Evolutionary conservation across 2,888 invertebrate genomes (phyloP).

Genomic region (Camponotus fellah): DNA sequence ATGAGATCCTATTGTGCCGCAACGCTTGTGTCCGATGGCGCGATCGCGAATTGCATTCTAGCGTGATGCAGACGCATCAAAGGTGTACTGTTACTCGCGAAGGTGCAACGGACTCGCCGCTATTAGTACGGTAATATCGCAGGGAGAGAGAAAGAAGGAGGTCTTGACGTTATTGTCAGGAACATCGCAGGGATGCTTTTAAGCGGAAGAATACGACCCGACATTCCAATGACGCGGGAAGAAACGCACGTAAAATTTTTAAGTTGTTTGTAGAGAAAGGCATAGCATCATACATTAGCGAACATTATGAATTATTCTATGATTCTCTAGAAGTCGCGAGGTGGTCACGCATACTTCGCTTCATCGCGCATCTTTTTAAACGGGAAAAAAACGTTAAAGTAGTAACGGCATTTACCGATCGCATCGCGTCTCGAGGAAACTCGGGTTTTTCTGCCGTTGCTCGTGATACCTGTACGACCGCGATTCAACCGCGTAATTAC

Average conservation of each 20-base stretch:
- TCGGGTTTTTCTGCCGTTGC: constrained; percentile 45
- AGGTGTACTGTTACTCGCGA: constrained; percentile 52
- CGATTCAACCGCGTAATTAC: constrained; percentile 56
- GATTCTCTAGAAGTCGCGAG: constrained; percentile 14
- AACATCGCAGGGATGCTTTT: constrained; percentile 39
- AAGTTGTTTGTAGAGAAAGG: constrained; percentile 9
- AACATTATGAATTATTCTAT: constrained; percentile 36
- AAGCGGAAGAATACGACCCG: constrained; percentile 44
- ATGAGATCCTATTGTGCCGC: constrained; percentile 48
- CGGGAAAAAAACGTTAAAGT: constrained; percentile 1
- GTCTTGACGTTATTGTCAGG: constrained; percentile 43
- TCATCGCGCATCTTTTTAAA: constrained; percentile 25
- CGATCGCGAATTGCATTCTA: constrained; percentile 41
- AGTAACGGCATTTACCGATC: constrained; percentile 34
- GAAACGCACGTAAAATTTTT: constrained; percentile 36
- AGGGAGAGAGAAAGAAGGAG: constrained; percentile 17
- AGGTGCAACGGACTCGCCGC: constrained; percentile 50
- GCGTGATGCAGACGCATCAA: constrained; percentile 54
- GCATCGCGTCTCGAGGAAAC: constrained; percentile 8
- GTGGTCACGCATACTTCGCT: constrained; percentile 19
- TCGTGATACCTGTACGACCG: constrained; percentile 24
- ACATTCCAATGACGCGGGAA: constrained; percentile 44
- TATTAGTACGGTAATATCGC: constrained; percentile 55
- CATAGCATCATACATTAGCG: background rate
- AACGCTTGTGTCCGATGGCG: constrained; percentile 19